These are phyloP conservation scores for Babyrousa celebensis DNA, from an alignment of 2,797 vertebrate species.

Conservation along the genomic window DNA sequence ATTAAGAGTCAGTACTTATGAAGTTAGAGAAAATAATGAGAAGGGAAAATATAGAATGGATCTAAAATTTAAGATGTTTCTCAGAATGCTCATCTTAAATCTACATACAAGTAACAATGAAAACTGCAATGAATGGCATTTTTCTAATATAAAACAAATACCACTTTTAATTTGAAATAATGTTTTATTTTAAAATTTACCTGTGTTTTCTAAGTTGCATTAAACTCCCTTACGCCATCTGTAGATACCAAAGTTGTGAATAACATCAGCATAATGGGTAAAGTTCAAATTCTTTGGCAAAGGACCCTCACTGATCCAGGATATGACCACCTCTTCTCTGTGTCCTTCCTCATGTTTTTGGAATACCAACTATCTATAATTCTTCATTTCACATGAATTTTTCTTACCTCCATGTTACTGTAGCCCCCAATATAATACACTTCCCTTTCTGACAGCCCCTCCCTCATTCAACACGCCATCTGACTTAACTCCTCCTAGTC, in stretches of 20 bases:
- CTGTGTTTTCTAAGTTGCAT: background rate
- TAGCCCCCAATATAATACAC: background rate
- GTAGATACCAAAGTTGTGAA: background rate
- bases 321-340: background rate
- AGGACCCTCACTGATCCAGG: background rate
- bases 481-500: background rate
- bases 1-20: slow-evolving; percentile 20
- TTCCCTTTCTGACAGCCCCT: background rate
- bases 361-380: background rate
- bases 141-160: background rate
- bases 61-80: background rate
- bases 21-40: slow-evolving; percentile 2
- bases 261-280: background rate
- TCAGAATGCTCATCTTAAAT: slow-evolving; percentile 22
- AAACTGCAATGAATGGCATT: background rate
- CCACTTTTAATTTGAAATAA: background rate
- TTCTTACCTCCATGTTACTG: background rate
- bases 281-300: slow-evolving; percentile 1
- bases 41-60: background rate
- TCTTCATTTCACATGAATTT: background rate
- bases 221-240: background rate
- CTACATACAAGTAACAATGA: background rate
- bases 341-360: background rate
- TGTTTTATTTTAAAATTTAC: background rate
- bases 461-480: background rate